phyloP scores from a whole-genome alignment of 2,797 vertebrate species.

The Siniperca undulata region DNA sequence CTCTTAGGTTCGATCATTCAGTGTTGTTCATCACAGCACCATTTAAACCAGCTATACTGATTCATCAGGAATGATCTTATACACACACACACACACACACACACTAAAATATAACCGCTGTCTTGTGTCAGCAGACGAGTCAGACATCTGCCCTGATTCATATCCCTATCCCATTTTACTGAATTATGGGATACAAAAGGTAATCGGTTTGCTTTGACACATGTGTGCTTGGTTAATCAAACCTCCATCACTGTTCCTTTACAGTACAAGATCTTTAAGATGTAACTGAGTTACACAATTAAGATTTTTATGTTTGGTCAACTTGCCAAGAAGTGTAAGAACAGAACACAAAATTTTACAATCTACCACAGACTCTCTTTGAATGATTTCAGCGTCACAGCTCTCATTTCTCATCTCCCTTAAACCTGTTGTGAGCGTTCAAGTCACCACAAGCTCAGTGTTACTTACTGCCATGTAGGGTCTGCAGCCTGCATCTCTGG shows the following conservation, averaged over 20 bases:
- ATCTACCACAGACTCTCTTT: too few species aligned
- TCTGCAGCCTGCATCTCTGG: slow-evolving; percentile 95
- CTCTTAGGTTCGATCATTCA: neutral
- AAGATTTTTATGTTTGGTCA: too few species aligned
- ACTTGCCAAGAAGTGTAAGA: too few species aligned
- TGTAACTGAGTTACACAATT: too few species aligned
- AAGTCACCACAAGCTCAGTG: neutral
- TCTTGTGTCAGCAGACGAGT: neutral
- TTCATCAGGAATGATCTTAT: neutral
- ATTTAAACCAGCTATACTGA: neutral
- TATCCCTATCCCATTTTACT: neutral
- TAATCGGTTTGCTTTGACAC: neutral
- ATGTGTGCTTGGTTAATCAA: neutral
- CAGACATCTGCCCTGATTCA: neutral
- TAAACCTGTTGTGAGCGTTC: neutral
- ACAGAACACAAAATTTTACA: too few species aligned
- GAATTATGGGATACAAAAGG: neutral
- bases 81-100: too few species aligned
- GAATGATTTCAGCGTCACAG: too few species aligned
- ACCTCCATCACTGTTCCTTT: neutral
- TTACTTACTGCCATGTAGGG: slow-evolving; percentile 97
- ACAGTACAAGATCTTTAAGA: neutral
- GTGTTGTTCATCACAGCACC: neutral
- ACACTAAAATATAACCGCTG: neutral
- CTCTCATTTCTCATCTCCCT: too few species aligned